These are phyloP conservation scores for Phyllostomus discolor DNA, from an alignment of 2,113 vertebrate genomes.

Conservation along the genomic window DNA sequence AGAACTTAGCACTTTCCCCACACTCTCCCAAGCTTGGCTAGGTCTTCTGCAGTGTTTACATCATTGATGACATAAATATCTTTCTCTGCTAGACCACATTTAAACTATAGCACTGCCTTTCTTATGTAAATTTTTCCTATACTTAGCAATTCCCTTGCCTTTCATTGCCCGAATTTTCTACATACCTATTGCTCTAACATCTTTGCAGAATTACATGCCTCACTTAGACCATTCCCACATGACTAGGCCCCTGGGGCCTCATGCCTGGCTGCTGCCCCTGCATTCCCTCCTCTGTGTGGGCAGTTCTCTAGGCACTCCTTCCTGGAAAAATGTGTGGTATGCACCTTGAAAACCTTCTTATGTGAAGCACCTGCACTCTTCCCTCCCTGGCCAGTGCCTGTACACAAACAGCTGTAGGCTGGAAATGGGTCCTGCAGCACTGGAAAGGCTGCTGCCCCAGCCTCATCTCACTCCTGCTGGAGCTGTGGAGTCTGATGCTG, in stretches of 20 bases:
- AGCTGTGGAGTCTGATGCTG: neutral
- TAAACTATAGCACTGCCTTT: neutral
- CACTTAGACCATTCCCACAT: neutral
- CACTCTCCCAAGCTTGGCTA: neutral
- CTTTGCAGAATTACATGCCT: neutral
- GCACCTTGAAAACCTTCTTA: neutral
- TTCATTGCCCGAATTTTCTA: neutral
- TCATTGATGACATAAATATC: neutral
- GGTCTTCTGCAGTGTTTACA: neutral
- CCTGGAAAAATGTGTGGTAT: neutral
- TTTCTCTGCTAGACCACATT: neutral
- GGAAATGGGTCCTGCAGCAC: neutral
- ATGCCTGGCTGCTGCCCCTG: neutral
- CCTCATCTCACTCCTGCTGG: neutral
- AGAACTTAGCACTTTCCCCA: neutral
- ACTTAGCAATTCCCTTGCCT: neutral
- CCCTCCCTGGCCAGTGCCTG: neutral
- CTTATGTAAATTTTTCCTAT: neutral
- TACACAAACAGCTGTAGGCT: neutral
- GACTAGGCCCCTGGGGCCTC: neutral
- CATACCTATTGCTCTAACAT: neutral
- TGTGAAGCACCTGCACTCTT: neutral
- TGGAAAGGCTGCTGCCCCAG: neutral
- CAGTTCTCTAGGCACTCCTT: neutral
- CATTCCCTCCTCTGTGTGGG: neutral